Evolutionary conservation across 2,113 vertebrate species (phyloP).

Genomic region (Albula glossodonta): DNA sequence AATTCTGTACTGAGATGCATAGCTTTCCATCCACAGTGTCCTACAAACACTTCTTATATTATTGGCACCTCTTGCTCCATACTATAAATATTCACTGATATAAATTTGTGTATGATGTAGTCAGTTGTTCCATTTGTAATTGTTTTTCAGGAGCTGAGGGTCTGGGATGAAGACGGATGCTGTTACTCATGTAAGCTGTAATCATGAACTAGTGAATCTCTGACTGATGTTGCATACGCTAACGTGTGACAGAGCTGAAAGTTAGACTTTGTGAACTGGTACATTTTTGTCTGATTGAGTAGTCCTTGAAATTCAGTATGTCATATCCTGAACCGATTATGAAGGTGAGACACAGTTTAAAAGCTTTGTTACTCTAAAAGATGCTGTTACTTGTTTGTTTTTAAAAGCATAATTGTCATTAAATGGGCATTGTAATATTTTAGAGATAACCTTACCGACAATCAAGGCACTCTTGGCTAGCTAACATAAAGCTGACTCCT

Average conservation of each 20-base stretch:
- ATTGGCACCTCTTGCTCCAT: background rate
- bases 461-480: no score
- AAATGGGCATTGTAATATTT: no score
- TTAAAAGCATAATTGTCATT: no score
- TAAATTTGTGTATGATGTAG: no score
- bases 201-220: background rate
- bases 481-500: no score
- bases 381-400: no score
- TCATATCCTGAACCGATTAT: no score
- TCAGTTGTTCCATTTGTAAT: background rate
- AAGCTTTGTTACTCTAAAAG: background rate
- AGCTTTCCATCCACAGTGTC: no score
- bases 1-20: no score
- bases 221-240: background rate
- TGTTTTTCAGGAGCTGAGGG: background rate
- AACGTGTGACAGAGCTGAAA: background rate
- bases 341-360: no score
- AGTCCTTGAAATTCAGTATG: background rate
- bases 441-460: no score
- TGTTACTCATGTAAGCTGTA: conserved; percentile 11
- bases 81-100: background rate
- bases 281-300: background rate
- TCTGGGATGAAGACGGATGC: background rate
- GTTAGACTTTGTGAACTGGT: background rate
- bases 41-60: no score